Evolutionary conservation across 2,888 invertebrate species (phyloP), one percentile per base, ranked within the genome.

Genomic region (Crossocerus cetratus): DNA sequence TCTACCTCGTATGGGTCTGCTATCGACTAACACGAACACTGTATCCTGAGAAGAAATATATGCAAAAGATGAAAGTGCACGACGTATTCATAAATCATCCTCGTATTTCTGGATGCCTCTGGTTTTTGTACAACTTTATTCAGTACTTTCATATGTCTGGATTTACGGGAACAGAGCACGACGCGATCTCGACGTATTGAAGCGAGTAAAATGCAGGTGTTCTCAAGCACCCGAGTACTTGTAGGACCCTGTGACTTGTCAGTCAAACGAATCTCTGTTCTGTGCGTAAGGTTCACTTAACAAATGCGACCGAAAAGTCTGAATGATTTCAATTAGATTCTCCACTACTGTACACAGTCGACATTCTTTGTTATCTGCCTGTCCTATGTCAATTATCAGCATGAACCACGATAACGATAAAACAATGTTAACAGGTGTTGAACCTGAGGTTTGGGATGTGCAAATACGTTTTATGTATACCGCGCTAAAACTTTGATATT

Each of bases 371-470:
- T 44, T 45, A 53, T 3, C 20, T 18, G 20, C 42, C 11, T n/a
- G 23, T 18, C 49, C 4, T 2, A 69, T 67, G 61, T 49, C 56
- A 74, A 64, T 70, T 42, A 63, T 53, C 43, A 70, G 66, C 59
- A 74, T 71, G 74, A 79, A 77, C 79, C 79, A 79, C 74, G 80
- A 74, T 65, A 49, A 22, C 42, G 32, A 5, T 8, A 32, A 55
- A n/a, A n/a, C n/a, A n/a, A n/a, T n/a, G 45, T 45, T 55, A 58
- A n/a, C n/a, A n/a, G n/a, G n/a, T n/a, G n/a, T n/a, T 16, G 23
- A 72, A 53, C 44, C 14, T 11, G 32, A 32, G 32, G 5, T 32
- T 32, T 1, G 32, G 32, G 32, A 32, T 45, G 62, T 68, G 62
- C 63, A 64, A 68, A 65, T 59, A 59, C 8, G 68, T 45, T 65